A percentile compares a stretch with the other conserved stretches of the same genome.
These are phyloP conservation scores for Hippocampus kuda DNA, from an alignment of 2,797 vertebrate genomes.

Conservation along the genomic window DNA sequence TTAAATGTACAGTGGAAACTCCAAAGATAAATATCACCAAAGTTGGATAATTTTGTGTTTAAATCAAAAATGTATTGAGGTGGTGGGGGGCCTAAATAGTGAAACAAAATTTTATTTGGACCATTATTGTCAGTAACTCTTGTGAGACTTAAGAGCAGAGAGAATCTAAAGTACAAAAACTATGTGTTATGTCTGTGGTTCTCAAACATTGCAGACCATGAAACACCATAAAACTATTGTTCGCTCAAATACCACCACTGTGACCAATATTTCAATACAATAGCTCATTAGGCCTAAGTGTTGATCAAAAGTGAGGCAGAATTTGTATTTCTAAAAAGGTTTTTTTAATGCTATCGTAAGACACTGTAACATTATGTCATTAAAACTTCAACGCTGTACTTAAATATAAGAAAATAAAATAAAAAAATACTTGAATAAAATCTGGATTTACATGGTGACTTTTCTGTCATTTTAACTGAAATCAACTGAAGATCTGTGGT, in stretches of 20 bases:
- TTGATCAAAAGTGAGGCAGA: neutral
- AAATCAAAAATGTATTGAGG: neutral
- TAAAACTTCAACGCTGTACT: neutral
- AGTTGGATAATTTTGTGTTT: neutral
- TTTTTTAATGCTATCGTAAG: neutral
- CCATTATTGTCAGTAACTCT: neutral
- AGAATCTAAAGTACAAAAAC: neutral
- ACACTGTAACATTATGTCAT: neutral
- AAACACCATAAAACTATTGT: neutral
- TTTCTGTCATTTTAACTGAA: too few species aligned
- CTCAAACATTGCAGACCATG: neutral
- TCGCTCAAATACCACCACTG: neutral
- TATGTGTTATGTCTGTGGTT: too few species aligned
- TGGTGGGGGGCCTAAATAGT: neutral
- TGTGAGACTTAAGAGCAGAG: neutral
- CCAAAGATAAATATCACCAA: conserved; percentile 6
- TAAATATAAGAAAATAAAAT: neutral
- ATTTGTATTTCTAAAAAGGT: neutral
- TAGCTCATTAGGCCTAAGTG: neutral
- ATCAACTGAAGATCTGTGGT: too few species aligned
- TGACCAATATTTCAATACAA: neutral
- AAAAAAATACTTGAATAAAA: too few species aligned
- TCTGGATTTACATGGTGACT: too few species aligned
- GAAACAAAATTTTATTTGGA: neutral
- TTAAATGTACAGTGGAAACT: conserved; percentile 12